These are phyloP conservation scores for Micrasema longulum DNA, from an alignment of 1,140 invertebrate genomes.

Conservation along the genomic window DNA sequence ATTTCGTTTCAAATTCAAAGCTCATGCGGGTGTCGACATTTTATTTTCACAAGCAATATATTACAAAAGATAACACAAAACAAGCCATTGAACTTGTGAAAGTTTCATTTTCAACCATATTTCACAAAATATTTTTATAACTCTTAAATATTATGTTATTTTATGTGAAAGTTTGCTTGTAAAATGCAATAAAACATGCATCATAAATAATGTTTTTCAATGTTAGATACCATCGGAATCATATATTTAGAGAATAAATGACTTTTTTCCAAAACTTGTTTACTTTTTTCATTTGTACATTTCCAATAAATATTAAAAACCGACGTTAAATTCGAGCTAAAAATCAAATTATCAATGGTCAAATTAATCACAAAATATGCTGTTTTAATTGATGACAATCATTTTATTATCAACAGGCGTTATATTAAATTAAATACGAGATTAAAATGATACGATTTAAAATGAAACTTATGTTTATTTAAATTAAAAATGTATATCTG, in stretches of 20 bases:
- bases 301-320: no score
- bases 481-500: no score
- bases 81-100: not conserved
- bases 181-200: not conserved
- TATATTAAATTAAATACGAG: no score
- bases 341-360: no score
- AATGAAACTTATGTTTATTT: no score
- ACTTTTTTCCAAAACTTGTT: no score
- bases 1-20: conserved; percentile 16
- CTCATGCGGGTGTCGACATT: conserved; percentile 23
- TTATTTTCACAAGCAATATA: not conserved
- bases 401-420: no score
- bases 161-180: not conserved
- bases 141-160: not conserved
- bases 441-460: no score
- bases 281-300: no score
- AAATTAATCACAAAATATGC: no score
- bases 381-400: no score
- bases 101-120: not conserved
- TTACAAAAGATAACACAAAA: not conserved
- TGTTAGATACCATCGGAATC: not conserved
- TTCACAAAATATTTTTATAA: not conserved
- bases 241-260: not conserved
- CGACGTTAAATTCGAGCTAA: no score
- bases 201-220: not conserved